phyloP scores from a whole-genome alignment of 2,888 invertebrate species.

The Trisateles emortualis region DNA sequence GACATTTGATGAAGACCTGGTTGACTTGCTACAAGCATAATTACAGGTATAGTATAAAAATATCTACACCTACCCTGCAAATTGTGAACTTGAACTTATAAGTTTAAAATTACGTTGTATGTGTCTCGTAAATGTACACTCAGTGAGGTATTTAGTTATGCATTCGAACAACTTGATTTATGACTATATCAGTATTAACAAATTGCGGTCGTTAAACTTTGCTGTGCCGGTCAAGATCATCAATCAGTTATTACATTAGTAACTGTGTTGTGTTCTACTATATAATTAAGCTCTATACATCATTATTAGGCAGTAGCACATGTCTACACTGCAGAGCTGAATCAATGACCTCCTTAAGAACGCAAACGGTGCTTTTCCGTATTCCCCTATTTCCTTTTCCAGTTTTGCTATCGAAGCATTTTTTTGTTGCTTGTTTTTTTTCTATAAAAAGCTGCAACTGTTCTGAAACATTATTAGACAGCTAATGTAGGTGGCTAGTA shows the following conservation, averaged over 20 bases:
- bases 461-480: no score
- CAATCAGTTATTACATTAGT: constrained; percentile 6
- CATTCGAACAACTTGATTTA: not conserved
- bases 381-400: not conserved
- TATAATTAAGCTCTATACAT: not conserved
- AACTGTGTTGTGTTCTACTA: constrained; percentile 1
- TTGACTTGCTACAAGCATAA: no score
- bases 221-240: not conserved
- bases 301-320: not conserved
- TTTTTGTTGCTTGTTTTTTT: not conserved
- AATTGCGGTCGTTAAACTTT: constrained; percentile 5
- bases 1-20: no score
- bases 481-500: no score
- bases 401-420: not conserved
- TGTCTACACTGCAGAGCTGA: not conserved
- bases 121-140: not conserved
- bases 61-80: no score
- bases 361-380: not conserved
- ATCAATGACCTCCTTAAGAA: not conserved
- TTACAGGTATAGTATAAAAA: no score
- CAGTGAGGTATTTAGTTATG: not conserved
- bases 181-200: constrained; percentile 4
- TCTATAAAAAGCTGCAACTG: no score
- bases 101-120: not conserved
- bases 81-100: no score